Evolutionary conservation across 2,113 vertebrate genomes (phyloP).

Genomic region (Microcebus jonahi): DNA sequence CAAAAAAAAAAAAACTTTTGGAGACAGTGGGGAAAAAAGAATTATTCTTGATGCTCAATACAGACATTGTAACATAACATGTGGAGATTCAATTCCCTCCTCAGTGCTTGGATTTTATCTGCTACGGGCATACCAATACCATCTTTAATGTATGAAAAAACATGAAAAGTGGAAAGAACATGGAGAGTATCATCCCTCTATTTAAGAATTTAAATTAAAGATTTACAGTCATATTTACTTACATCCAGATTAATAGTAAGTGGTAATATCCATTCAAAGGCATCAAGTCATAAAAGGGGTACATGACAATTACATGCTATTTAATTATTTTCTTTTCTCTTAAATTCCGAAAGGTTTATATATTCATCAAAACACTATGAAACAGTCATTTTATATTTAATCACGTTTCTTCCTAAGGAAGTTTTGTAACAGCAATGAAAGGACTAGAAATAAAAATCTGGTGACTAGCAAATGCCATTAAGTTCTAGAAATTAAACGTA

Average conservation of each 20-base stretch:
- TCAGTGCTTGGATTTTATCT: constrained; percentile 8
- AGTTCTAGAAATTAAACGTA: constrained; percentile 27
- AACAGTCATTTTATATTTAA: constrained; percentile 22
- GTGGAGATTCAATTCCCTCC: background rate
- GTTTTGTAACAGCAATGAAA: background rate
- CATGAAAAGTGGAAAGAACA: background rate
- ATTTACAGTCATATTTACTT: background rate
- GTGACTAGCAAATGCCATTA: background rate
- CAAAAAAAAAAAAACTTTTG: constrained; percentile 10
- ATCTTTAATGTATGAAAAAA: background rate
- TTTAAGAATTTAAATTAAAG: background rate
- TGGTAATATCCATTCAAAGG: background rate
- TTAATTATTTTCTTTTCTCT: constrained; percentile 40
- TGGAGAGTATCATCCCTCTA: background rate
- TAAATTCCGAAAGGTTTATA: constrained; percentile 42
- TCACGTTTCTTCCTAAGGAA: background rate
- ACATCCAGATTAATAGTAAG: constrained; percentile 20
- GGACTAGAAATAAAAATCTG: background rate
- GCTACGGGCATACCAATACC: background rate
- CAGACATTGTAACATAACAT: background rate
- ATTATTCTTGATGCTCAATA: background rate
- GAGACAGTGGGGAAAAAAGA: background rate
- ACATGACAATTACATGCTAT: background rate
- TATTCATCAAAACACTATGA: constrained; percentile 30
- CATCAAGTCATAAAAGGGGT: constrained; percentile 1